phyloP scores from a whole-genome alignment of 2,113 vertebrate genomes.

The Megaleporinus macrocephalus region DNA sequence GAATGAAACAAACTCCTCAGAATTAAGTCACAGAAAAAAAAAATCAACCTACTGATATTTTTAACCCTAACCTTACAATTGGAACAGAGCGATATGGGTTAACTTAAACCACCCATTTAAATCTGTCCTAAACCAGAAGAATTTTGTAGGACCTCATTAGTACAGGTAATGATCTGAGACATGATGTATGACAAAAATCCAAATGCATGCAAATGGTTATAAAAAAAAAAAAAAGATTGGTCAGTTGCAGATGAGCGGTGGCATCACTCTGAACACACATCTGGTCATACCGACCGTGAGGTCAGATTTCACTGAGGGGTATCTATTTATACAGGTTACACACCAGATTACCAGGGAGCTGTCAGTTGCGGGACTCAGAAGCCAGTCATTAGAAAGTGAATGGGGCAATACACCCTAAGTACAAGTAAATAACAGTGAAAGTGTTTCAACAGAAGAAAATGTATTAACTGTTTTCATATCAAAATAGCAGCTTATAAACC shows the following conservation, averaged over 20 bases:
- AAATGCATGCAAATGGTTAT: conserved; percentile 8
- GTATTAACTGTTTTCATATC: too few relatives aligned
- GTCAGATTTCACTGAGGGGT: not conserved
- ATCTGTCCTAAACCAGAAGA: conserved; percentile 33
- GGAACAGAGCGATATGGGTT: not conserved
- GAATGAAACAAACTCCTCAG: conserved; percentile 42
- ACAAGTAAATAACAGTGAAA: too few relatives aligned
- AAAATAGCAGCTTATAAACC: too few relatives aligned
- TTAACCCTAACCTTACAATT: conserved; percentile 46
- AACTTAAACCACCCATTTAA: conserved; percentile 44
- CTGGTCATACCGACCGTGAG: not conserved
- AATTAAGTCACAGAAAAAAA: conserved; percentile 51
- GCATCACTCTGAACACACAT: not conserved
- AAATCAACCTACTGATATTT: conserved; percentile 50
- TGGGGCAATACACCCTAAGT: too few relatives aligned
- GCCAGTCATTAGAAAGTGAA: too few relatives aligned
- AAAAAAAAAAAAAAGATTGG: not conserved
- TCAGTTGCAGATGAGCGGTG: conserved; percentile 14
- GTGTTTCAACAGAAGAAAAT: too few relatives aligned
- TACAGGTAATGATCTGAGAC: conserved; percentile 36
- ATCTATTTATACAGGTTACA: too few relatives aligned
- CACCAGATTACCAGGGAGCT: too few relatives aligned
- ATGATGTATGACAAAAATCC: conserved; percentile 24
- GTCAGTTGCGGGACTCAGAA: too few relatives aligned
- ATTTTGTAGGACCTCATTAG: conserved; percentile 41